A percentile compares a stretch with the other conserved stretches of the same genome.
These are phyloP conservation scores for Sebastes iracundus DNA, from an alignment of 2,797 vertebrate species.

Conservation along the genomic window DNA sequence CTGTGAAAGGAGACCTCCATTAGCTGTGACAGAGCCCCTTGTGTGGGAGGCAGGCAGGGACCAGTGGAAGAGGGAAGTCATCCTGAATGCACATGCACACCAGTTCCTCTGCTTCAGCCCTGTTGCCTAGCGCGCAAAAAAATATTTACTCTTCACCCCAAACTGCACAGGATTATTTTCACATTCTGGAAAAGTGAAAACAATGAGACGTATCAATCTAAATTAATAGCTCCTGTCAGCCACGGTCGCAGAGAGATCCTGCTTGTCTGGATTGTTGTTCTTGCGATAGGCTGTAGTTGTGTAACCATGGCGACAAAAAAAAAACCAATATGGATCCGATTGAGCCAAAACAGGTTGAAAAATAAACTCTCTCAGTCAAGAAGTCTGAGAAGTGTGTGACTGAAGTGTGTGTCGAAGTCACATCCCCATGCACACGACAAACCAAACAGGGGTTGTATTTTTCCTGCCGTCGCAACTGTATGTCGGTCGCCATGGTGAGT, in stretches of 20 bases:
- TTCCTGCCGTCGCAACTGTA: conserved; percentile 52
- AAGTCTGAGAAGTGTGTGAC: conserved; percentile 18
- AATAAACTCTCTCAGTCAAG: conserved; percentile 9
- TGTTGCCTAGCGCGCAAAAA: conserved; percentile 82
- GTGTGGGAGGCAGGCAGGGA: conserved; percentile 54
- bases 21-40: conserved; percentile 45
- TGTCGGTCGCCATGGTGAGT: conserved; percentile 67
- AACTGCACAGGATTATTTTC: conserved; percentile 58
- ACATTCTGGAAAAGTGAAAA: conserved; percentile 67
- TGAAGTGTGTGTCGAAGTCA: conserved; percentile 40
- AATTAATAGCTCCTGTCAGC: conserved; percentile 49
- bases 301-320: conserved; percentile 33
- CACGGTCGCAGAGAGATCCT: conserved; percentile 14
- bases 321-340: conserved; percentile 37
- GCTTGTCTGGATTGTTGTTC: conserved; percentile 55
- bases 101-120: conserved; percentile 62
- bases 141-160: conserved; percentile 83
- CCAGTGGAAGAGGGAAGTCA: conserved; percentile 76
- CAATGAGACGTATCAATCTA: conserved; percentile 73
- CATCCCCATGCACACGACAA: conserved; percentile 15
- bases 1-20: conserved; percentile 53
- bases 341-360: conserved; percentile 41
- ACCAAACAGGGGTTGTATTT: conserved; percentile 42
- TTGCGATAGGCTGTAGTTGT: conserved; percentile 44
- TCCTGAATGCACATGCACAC: conserved; percentile 66